These are phyloP conservation scores for Leuctra nigra DNA, from an alignment of 2,888 invertebrate genomes.

Conservation along the genomic window DNA sequence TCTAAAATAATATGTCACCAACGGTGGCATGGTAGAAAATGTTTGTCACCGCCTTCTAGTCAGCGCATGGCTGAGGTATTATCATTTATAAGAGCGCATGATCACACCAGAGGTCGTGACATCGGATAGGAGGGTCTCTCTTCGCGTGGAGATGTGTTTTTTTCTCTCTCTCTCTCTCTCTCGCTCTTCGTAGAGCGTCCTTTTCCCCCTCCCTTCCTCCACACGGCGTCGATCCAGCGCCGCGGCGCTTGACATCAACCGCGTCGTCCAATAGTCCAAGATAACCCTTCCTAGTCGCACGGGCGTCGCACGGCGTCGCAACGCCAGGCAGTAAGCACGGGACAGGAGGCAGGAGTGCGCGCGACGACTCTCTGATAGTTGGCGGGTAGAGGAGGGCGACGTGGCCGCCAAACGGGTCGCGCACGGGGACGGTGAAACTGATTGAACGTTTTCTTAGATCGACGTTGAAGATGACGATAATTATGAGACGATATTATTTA, in stretches of 20 bases:
- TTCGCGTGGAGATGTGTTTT: conserved; percentile 16
- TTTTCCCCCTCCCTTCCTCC: neutral
- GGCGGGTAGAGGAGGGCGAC: neutral
- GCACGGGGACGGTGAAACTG: too few species aligned
- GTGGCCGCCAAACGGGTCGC: too few species aligned
- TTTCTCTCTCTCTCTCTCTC: neutral
- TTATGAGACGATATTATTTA: too few species aligned
- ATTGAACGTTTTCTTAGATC: too few species aligned
- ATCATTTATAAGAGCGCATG: conserved; percentile 17
- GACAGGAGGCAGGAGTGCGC: too few species aligned
- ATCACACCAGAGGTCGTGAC: conserved; percentile 5
- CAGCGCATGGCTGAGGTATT: conserved; percentile 7
- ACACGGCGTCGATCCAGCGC: neutral
- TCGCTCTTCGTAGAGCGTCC: too few species aligned
- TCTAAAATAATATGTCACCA: conserved; percentile 11
- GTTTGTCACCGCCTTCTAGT: conserved; percentile 13
- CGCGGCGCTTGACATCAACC: conserved; percentile 16
- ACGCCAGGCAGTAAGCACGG: neutral
- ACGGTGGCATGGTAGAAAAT: neutral
- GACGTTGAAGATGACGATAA: too few species aligned
- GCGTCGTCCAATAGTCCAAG: conserved; percentile 5
- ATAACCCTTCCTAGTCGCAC: conserved; percentile 11
- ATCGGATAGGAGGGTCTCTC: conserved; percentile 15
- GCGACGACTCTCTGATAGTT: too few species aligned
- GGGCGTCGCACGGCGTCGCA: too few species aligned